These are phyloP conservation scores for Poecilobothrus nobilitatus DNA, from an alignment of 2,888 invertebrate genomes.

Conservation along the genomic window DNA sequence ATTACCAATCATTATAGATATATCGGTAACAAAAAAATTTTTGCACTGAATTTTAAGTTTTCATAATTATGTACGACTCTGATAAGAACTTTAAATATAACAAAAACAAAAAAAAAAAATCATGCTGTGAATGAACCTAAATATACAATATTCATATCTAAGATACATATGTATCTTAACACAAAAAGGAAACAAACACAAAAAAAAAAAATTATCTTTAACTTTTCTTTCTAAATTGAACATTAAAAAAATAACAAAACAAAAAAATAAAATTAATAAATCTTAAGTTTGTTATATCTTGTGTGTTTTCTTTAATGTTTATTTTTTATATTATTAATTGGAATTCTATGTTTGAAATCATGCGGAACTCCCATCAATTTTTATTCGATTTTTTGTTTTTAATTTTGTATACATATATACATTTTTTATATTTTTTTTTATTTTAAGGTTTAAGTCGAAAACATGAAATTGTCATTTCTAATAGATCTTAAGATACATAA, in stretches of 20 bases:
- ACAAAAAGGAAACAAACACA: too few relatives aligned
- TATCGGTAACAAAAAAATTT: too few relatives aligned
- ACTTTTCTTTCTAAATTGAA: not conserved
- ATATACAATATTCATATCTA: not conserved
- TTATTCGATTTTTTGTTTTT: not conserved
- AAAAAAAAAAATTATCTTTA: not conserved
- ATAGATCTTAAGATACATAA: too few relatives aligned
- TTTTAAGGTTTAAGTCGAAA: too few relatives aligned
- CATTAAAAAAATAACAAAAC: not conserved
- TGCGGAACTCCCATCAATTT: not conserved
- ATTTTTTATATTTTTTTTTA: too few relatives aligned
- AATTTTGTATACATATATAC: too few relatives aligned
- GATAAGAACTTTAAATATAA: too few relatives aligned
- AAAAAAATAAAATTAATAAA: not conserved
- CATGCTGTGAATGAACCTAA: conserved; percentile 6
- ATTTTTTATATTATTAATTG: not conserved
- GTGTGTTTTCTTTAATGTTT: not conserved
- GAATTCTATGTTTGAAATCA: conserved; percentile 4
- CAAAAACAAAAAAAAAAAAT: too few relatives aligned
- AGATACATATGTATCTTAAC: not conserved
- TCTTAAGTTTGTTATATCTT: not conserved
- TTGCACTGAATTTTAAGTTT: too few relatives aligned
- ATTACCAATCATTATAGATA: too few relatives aligned
- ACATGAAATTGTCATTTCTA: too few relatives aligned
- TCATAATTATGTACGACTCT: too few relatives aligned